Evolutionary conservation across 2,113 vertebrate genomes (phyloP), one percentile per base, ranked within the genome.

Genomic region (Etheostoma spectabile): DNA sequence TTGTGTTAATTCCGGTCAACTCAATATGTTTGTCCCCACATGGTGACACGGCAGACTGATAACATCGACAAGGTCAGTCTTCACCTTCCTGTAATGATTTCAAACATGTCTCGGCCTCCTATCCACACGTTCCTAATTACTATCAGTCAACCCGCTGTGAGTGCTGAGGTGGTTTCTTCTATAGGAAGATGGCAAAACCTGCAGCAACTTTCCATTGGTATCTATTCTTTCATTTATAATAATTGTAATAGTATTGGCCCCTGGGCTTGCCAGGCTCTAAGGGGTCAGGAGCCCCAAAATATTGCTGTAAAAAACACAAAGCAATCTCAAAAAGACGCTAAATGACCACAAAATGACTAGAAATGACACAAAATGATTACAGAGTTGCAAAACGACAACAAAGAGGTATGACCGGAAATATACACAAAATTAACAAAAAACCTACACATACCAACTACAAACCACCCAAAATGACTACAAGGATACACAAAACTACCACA

Each of bases 21-120:
- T 86, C 64, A 77, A 73, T 81, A 69, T 80, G 81, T 81, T 79
- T 57, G 81, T 88, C 82, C 65, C 59, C 51, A 62, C 46, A 64
- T 6, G 19, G 57, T 33, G 71, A 73, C 65, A 8, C 57, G 52
- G 82, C 59, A 72, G 11, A 48, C 74, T 65, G 74, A 88, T 55
- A 73, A 77, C 14, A 19, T 69, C 12, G 53, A 77, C 77, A 19
- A 61, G 56, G 67, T 77, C 72, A 52, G 59, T 56, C 74, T 15
- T 80, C 68, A 76, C 55, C 46, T 59, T 78, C 45, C 49, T 62
- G 15, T 56, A 83, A 76, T 71, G 62, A 67, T 70, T 82, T 81
- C 4, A 71, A 35, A 59, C 24, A 61, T 27, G 62, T 24, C 52
- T 30, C n/a, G 19, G 15, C 45, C 14, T 57, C 59, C 52, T 57